phyloP scores from a whole-genome alignment of 2,113 vertebrate genomes.

The Azemiops feae region DNA sequence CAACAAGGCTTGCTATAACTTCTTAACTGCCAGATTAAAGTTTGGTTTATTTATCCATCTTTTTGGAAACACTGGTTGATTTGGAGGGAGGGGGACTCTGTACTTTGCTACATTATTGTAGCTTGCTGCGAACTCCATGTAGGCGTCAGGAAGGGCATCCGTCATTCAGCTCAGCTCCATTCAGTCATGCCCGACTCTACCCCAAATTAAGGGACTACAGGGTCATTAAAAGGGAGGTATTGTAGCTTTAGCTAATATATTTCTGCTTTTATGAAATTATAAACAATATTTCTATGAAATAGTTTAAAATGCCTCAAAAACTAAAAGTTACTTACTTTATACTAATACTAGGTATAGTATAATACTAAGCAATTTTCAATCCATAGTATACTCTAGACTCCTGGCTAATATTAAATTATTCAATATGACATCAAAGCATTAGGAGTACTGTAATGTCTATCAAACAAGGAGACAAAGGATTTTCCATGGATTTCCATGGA shows the following conservation, averaged over 20 bases:
- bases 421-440: neutral
- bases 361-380: neutral
- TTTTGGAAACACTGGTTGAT: neutral
- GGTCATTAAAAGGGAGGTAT: neutral
- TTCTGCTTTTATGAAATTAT: neutral
- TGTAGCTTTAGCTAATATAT: neutral
- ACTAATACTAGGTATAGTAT: neutral
- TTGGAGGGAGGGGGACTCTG: neutral
- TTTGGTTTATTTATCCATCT: neutral
- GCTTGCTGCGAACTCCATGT: neutral
- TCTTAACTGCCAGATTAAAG: neutral
- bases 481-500: neutral
- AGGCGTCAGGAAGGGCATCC: neutral
- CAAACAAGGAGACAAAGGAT: neutral
- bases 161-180: neutral
- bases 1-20: neutral
- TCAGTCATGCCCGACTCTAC: neutral
- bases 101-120: neutral
- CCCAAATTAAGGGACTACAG: neutral
- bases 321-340: neutral
- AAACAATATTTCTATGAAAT: neutral
- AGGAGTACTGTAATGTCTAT: neutral
- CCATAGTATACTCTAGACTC: neutral
- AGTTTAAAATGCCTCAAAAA: neutral
- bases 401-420: neutral